phyloP scores from a whole-genome alignment of 2,797 vertebrate species.

The Clarias pachynema region DNA sequence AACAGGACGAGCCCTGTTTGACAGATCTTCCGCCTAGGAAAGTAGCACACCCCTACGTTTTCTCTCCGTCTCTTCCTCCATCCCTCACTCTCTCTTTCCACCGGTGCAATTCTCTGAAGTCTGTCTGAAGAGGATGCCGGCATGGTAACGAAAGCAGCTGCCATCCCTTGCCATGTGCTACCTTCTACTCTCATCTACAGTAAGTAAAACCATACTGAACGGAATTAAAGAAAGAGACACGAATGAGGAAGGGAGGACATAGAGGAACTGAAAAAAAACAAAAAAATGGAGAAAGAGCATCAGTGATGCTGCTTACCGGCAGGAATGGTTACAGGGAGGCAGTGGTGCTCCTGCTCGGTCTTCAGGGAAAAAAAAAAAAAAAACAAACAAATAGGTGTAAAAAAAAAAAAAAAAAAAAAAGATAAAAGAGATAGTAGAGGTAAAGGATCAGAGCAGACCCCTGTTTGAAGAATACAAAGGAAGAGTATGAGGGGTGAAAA shows the following conservation, averaged over 20 bases:
- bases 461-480: slow-evolving; percentile 44
- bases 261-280: slow-evolving; percentile 25
- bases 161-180: slow-evolving; percentile 35
- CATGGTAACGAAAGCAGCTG: slow-evolving; percentile 43
- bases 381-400: slow-evolving; percentile 1
- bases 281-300: slow-evolving; percentile 36
- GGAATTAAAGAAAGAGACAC: slow-evolving; percentile 11
- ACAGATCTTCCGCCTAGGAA: slow-evolving; percentile 53
- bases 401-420: slow-evolving; percentile 16
- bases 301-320: slow-evolving; percentile 71
- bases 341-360: slow-evolving; percentile 66
- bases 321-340: slow-evolving; percentile 66
- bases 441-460: slow-evolving; percentile 38
- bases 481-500: slow-evolving; percentile 44
- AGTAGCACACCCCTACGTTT: slow-evolving; percentile 44
- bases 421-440: slow-evolving; percentile 37
- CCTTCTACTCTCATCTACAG: slow-evolving; percentile 5
- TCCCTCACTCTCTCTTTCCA: slow-evolving; percentile 30
- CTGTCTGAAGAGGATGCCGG: slow-evolving; percentile 46
- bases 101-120: slow-evolving; percentile 13
- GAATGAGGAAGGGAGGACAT: slow-evolving; percentile 6
- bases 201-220: background rate
- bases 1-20: slow-evolving; percentile 68
- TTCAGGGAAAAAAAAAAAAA: slow-evolving; percentile 41
- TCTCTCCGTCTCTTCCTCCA: slow-evolving; percentile 28